phyloP scores from a whole-genome alignment of 1,140 invertebrate genomes.

The Eupeodes corollae region DNA sequence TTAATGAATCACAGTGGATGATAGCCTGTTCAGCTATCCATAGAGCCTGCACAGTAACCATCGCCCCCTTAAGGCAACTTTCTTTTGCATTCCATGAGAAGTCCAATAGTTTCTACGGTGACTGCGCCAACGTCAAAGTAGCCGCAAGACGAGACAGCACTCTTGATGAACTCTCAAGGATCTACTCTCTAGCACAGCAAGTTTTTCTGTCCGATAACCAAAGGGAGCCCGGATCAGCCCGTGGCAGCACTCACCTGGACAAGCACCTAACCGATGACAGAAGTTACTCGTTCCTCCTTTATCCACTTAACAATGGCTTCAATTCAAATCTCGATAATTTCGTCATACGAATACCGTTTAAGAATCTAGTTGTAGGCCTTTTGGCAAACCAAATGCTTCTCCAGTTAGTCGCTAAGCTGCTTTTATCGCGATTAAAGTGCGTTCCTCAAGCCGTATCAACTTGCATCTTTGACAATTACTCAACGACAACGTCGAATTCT shows the following conservation, averaged over 20 bases:
- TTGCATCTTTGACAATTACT: slow-evolving; percentile 35
- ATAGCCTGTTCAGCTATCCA: slow-evolving; percentile 67
- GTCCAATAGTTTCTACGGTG: slow-evolving; percentile 87
- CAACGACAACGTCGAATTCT: slow-evolving; percentile 39
- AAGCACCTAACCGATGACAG: slow-evolving; percentile 53
- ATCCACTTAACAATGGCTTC: slow-evolving; percentile 61
- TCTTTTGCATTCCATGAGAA: slow-evolving; percentile 77
- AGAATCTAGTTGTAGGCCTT: slow-evolving; percentile 74
- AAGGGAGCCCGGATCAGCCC: slow-evolving; percentile 18
- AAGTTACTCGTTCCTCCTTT: slow-evolving; percentile 83
- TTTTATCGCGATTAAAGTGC: slow-evolving; percentile 55
- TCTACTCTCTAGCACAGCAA: slow-evolving; percentile 79
- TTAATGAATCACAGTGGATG: slow-evolving; percentile 75
- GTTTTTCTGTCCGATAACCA: slow-evolving; percentile 50
- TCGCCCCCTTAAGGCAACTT: slow-evolving; percentile 72
- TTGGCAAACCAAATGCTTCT: slow-evolving; percentile 83
- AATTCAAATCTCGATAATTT: slow-evolving; percentile 67
- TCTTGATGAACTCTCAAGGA: slow-evolving; percentile 63
- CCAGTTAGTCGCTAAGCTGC: slow-evolving; percentile 75
- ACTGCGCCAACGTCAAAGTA: slow-evolving; percentile 84
- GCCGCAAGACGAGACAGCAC: slow-evolving; percentile 77
- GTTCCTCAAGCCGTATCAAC: slow-evolving; percentile 34
- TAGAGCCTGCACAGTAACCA: slow-evolving; percentile 67
- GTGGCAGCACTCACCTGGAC: slow-evolving; percentile 9
- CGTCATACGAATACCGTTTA: slow-evolving; percentile 70